Percentiles rank a stretch among this genome's conserved stretches.
Evolutionary conservation across 2,888 invertebrate genomes (phyloP).

Genomic region (Gari tellinella): DNA sequence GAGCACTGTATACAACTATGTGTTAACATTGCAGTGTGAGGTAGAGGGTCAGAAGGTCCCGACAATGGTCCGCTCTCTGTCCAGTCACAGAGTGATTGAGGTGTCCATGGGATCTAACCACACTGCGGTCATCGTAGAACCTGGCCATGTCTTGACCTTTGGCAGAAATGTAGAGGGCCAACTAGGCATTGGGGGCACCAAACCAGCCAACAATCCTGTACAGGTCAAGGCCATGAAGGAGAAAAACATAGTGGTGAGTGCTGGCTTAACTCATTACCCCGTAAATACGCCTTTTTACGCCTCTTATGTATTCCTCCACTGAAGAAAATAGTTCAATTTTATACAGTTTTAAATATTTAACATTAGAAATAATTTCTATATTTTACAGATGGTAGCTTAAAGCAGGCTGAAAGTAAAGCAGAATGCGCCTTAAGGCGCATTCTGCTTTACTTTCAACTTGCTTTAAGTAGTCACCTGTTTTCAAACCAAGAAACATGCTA

Average conservation of each 20-base stretch:
- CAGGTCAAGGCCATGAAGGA: slow-evolving; percentile 85
- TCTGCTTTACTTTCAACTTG: too few species aligned
- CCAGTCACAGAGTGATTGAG: slow-evolving; percentile 86
- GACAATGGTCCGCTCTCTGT: slow-evolving; percentile 85
- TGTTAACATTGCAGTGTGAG: slow-evolving; percentile 77
- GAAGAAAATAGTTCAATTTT: too few species aligned
- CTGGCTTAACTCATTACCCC: too few species aligned
- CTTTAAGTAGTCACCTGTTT: too few species aligned
- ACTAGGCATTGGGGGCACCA: slow-evolving; percentile 86
- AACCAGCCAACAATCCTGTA: slow-evolving; percentile 82
- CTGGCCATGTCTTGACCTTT: slow-evolving; percentile 88
- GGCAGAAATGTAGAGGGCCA: slow-evolving; percentile 89
- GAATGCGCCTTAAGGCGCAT: too few species aligned
- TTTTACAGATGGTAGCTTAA: too few species aligned
- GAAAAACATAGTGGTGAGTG: slow-evolving; percentile 82
- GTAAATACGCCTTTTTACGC: too few species aligned
- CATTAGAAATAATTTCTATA: too few species aligned
- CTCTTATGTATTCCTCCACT: too few species aligned
- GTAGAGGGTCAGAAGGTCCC: slow-evolving; percentile 85
- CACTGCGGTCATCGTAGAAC: slow-evolving; percentile 88
- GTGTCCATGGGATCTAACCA: slow-evolving; percentile 88
- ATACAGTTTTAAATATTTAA: too few species aligned
- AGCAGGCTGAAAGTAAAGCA: too few species aligned
- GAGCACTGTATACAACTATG: background rate
- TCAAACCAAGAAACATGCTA: too few species aligned